Base-by-base conservation (phyloP, 2,113 vertebrate species). In the Semnopithecus entellus region DNA sequence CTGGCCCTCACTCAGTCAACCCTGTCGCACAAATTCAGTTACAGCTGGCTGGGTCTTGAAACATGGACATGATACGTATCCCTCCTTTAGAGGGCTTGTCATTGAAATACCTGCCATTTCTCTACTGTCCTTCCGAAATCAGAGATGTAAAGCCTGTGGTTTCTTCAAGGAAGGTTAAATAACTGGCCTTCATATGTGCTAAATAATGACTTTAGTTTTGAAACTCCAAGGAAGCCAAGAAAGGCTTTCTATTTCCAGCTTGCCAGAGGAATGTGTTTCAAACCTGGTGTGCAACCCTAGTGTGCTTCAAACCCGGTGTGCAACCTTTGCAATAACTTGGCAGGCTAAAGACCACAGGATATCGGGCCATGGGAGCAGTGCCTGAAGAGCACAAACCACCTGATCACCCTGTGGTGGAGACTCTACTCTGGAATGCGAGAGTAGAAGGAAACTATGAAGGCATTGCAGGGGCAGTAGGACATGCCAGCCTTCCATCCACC, bases 181-280 rank as follows among this genome's bases (percentile, higher is more conserved):
- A 86, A 50, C n/a, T n/a, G 2, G 45, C 4, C 25, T 61, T 92
- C 27, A 5, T 30, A 18, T 11, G 61, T 32, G 23, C 30, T 76
- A 75, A 78, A 20, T 64, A 72, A 89, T 92, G 52, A 48, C 79
- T 73, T 88, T n/a, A 50, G 13, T 83, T 91, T 73, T 83, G 22
- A 57, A 79, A 25, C 73, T 92, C 61, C 73, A 45, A 64, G n/a
- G 61, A 48, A 84, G n/a, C 59, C 3, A 8, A 22, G 45, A 75
- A 75, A 75, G 52, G 35, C 35, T 27, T 68, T 86, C 76, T 72
- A 27, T 43, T 17, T 48, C 79, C 61, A 35, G n/a, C 25, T 72
- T 72, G 61, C 50, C 30, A 50, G 70, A 75, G 72, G 70, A 91
- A 38, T 32, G 35, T 12, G 83, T 76, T 76, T 88, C 25, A 40